Evolutionary conservation across 1,140 invertebrate species (phyloP).

Genomic region (Cryptotermes secundus): DNA sequence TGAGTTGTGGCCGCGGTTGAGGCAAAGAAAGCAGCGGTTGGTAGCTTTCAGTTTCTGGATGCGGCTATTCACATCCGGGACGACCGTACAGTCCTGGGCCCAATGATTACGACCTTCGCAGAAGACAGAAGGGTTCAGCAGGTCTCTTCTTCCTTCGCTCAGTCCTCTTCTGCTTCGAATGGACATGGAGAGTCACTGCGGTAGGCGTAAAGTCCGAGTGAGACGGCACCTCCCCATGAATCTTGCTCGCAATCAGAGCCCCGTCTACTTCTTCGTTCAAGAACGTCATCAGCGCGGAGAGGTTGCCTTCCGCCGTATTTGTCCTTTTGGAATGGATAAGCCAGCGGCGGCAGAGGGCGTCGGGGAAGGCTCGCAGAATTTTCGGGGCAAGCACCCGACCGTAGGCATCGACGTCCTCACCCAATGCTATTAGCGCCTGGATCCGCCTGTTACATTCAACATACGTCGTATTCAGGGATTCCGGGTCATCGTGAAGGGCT

Average conservation of each 20-base stretch:
- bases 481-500: not conserved
- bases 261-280: not conserved
- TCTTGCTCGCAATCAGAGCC: not conserved
- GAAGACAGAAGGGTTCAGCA: not conserved
- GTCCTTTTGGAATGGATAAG: not conserved
- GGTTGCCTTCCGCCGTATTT: not conserved
- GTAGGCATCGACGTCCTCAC: not conserved
- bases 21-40: not conserved
- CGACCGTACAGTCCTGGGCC: not conserved
- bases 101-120: not conserved
- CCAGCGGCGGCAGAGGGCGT: not conserved
- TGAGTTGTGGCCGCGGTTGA: not conserved
- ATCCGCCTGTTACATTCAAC: not conserved
- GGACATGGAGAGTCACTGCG: not conserved
- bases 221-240: not conserved
- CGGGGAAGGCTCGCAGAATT: not conserved
- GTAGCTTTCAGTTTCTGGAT: too few species aligned
- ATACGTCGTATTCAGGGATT: not conserved
- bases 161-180: not conserved
- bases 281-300: not conserved
- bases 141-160: not conserved
- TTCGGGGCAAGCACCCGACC: not conserved
- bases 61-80: not conserved
- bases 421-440: not conserved
- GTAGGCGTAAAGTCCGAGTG: not conserved